Base-by-base conservation (phyloP, 2,888 invertebrate genomes). In the Hemistola chrysoprasaria region DNA sequence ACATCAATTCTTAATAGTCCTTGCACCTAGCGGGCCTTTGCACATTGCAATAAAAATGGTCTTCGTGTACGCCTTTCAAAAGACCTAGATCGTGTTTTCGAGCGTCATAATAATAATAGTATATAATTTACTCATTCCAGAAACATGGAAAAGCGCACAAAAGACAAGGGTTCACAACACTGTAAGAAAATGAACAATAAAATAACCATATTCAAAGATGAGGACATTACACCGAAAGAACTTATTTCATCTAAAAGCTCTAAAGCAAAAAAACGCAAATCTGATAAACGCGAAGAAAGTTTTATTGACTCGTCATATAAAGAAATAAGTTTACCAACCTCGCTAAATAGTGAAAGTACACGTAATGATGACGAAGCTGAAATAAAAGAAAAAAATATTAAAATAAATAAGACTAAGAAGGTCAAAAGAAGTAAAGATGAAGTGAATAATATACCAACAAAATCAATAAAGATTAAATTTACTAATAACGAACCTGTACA, bases 381-480 rank as follows among this genome's bases (percentile, higher is more conserved):
- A 40, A 22, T 32, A 33, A 7, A 22, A 20, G 30, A 28, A 22
- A 10, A 16, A 5, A 34, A 11, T 10, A 7, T n/a, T 1, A 37
- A 38, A 8, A 8, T 6, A 16, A 22, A 2, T n/a, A 26, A 30
- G 22, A 27, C 0, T 10, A 35, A 32, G 39, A 53, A 47, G 43
- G 5, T 4, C 26, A 49, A 41, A 54, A 34, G 50, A 42, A 51
- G 45, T 36, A 56, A 55, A 33, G 27, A 6, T 8, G 11, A 30
- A 8, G 21, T 33, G 24, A 37, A 40, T n/a, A 25, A 26, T 20
- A 24, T 5, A 11, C 22, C 8, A 23, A 1, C 11, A 36, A 40
- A 34, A 35, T 64, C 61, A 23, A 65, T 62, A 45, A 71, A 64
- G 50, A 66, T 54, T 36, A 51, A 56, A 47, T 62, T 68, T 48